Evolutionary conservation across 1,140 invertebrate genomes (phyloP).

Genomic region (Lepidurus arcticus): DNA sequence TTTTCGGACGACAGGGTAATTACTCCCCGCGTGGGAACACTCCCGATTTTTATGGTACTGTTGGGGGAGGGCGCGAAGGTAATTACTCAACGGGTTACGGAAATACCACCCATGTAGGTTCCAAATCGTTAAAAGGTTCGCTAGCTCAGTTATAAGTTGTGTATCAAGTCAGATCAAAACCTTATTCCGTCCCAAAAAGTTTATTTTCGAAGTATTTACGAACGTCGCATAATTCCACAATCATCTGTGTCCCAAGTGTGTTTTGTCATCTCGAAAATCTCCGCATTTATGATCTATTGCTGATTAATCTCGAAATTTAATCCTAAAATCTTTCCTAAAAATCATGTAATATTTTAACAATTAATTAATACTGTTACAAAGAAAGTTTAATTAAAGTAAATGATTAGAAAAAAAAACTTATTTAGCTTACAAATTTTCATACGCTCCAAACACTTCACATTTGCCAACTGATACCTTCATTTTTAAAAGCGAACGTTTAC

Average conservation of each 20-base stretch:
- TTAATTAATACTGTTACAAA: too few species aligned
- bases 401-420: background rate
- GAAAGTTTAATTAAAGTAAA: too few species aligned
- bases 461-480: background rate
- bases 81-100: background rate
- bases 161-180: background rate
- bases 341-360: too few species aligned
- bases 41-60: background rate
- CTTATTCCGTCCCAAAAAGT: background rate
- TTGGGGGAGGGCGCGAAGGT: background rate
- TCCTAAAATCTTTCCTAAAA: too few species aligned
- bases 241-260: too few species aligned
- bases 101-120: background rate
- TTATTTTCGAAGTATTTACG: background rate
- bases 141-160: background rate
- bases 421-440: background rate
- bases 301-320: too few species aligned
- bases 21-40: background rate
- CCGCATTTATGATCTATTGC: too few species aligned
- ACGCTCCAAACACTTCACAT: background rate
- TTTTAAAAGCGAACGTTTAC: background rate
- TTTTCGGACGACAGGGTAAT: background rate
- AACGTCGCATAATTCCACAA: background rate
- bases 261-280: too few species aligned
- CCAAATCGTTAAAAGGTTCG: background rate